phyloP scores from a whole-genome alignment of 1,140 invertebrate genomes.

The Lepidurus arcticus region DNA sequence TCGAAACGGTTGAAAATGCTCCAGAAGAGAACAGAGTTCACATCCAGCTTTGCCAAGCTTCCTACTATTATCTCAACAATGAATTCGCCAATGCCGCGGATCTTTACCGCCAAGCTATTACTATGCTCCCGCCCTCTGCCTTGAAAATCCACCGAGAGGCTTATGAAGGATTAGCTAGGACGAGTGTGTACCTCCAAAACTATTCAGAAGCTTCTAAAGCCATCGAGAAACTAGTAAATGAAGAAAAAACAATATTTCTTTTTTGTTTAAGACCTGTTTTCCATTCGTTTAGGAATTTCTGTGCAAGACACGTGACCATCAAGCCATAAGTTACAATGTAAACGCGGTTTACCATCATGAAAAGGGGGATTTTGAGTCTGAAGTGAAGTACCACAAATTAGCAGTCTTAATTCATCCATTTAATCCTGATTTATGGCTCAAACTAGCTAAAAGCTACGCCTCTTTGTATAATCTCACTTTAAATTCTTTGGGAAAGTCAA shows the following conservation, averaged over 20 bases:
- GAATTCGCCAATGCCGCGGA: neutral
- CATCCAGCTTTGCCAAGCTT: neutral
- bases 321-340: neutral
- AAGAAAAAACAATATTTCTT: neutral
- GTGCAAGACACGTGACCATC: neutral
- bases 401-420: neutral
- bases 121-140: neutral
- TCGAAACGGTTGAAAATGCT: neutral
- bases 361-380: neutral
- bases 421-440: neutral
- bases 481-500: neutral
- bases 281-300: neutral
- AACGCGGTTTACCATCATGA: neutral
- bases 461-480: neutral
- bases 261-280: neutral
- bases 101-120: neutral
- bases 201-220: neutral
- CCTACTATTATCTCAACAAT: neutral
- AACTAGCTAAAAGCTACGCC: neutral
- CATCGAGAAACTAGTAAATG: neutral
- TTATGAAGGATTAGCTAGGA: conserved; percentile 5
- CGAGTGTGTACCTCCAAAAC: neutral
- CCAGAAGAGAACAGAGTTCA: neutral
- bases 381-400: neutral
- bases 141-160: conserved; percentile 3